Conservation (phyloP, 2,113 vertebrate genomes). For the Gambusia affinis region DNA sequence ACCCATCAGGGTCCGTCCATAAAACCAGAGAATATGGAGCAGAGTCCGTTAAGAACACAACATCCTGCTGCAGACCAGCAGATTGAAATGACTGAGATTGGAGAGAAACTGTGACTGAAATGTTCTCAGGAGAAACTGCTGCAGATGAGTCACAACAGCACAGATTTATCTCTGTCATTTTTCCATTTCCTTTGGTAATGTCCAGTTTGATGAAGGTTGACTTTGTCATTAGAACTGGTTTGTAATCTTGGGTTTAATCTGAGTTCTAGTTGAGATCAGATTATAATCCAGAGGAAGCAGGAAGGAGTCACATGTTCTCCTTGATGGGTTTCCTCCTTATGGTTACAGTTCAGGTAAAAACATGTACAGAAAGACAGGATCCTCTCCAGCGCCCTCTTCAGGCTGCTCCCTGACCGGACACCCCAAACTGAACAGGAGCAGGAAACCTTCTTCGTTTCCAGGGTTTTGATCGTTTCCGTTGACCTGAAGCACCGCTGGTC, state of each 20-base stretch:
- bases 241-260: neutral
- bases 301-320: neutral
- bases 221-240: neutral
- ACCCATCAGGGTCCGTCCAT: neutral
- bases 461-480: neutral
- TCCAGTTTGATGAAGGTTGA: neutral
- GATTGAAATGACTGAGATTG: neutral
- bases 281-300: neutral
- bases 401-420: neutral
- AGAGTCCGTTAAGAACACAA: neutral
- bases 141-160: neutral
- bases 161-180: neutral
- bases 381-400: slow-evolving; percentile 3
- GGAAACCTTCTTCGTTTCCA: neutral
- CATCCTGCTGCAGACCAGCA: neutral
- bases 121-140: neutral
- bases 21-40: accelerated
- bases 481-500: neutral
- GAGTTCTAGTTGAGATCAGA: neutral
- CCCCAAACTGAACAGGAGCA: neutral
- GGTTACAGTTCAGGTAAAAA: neutral
- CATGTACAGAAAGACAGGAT: neutral
- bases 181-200: too few relatives aligned
- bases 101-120: neutral
- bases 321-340: neutral